A percentile compares a stretch with the other conserved stretches of the same genome.
Conservation (phyloP, 1,140 invertebrate species). For the Pomacea maculata region DNA sequence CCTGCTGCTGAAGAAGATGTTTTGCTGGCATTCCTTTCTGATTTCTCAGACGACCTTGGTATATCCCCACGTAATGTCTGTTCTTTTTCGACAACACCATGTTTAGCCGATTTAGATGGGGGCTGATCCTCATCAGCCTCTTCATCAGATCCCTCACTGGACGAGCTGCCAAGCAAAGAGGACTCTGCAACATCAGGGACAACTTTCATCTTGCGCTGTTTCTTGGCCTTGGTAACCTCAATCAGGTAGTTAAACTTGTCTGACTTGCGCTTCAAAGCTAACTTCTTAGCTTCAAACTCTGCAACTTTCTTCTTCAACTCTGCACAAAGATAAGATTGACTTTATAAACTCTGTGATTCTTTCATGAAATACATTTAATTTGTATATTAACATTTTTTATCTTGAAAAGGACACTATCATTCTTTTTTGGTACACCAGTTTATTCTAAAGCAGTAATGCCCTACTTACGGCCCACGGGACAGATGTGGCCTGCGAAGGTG, state of each 20-base stretch:
- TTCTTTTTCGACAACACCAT: background rate
- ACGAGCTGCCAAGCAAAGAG: background rate
- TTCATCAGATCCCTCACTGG: background rate
- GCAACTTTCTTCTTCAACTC: conserved; percentile 38
- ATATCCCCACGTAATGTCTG: background rate
- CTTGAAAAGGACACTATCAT: background rate
- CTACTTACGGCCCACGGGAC: no score
- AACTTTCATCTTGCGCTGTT: background rate
- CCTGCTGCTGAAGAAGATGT: no score
- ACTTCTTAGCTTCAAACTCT: conserved; percentile 39
- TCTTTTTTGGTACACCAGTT: background rate
- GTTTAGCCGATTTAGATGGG: background rate
- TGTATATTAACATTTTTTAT: background rate
- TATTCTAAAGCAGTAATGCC: background rate
- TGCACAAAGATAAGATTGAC: conserved; percentile 20
- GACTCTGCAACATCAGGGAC: conserved; percentile 1
- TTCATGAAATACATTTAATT: background rate
- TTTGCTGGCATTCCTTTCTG: no score
- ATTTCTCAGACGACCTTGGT: no score
- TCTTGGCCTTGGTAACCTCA: conserved; percentile 33
- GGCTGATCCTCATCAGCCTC: background rate
- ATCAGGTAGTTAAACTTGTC: conserved; percentile 43
- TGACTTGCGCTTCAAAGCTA: conserved; percentile 38
- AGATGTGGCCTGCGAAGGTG: background rate
- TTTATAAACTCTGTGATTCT: background rate